Evolutionary conservation across 2,797 vertebrate species (phyloP), one percentile per base, ranked within the genome.

Genomic region (Spinus olivaceus): DNA sequence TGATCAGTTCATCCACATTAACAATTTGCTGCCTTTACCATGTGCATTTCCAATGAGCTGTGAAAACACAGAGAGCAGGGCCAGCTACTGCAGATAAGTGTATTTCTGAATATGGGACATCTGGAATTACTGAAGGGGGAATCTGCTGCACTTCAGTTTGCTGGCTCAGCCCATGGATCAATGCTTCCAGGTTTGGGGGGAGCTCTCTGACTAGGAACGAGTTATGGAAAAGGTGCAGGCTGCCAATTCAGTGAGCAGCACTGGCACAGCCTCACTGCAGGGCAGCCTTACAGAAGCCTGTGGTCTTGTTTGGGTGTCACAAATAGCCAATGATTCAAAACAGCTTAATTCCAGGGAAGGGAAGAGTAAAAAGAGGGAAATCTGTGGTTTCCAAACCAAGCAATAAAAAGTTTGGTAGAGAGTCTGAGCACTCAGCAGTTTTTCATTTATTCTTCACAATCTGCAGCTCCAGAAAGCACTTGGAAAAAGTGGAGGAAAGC

Each of bases 211-310:
- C 10, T 2, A 32, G 0, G 20, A 76, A 42, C 15, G 30, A 79
- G 25, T 28, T 27, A 39, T 5, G n/a, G 84, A 89, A 89, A 91
- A 94, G 74, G 72, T 70, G 47, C 20, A 74, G 57, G 72, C 67
- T 95, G 95, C 87, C 90, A 94, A 80, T 60, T 94, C 93, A 80
- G 87, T 46, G 71, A 95, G 91, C 42, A 92, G 88, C 91, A 83
- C 90, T 90, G 94, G 94, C 94, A 96, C 82, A 81, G 84, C 33
- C 54, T 41, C 61, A 72, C 64, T 56, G 50, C 73, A 94, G 91
- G 79, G 82, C 92, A 96, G 90, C 83, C 64, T 84, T 61, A 90
- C 92, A 96, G 95, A 94, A 96, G 94, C 70, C 95, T 96, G 96
- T 92, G 96, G 95, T 94, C 86, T 93, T 67, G 9, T 33, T 21